phyloP scores from a whole-genome alignment of 1,140 invertebrate species.

The Melanaphis sacchari region DNA sequence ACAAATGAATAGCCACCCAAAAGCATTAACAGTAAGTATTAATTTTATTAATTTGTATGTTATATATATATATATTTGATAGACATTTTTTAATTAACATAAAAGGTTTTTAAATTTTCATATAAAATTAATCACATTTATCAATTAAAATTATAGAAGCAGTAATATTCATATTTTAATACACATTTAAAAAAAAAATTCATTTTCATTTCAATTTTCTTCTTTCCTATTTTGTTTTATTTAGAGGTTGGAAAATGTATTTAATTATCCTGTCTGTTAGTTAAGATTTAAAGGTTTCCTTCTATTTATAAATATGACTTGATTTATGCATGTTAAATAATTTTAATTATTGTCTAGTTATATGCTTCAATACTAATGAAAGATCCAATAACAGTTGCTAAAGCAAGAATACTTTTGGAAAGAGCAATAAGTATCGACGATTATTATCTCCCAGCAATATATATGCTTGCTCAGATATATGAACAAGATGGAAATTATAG shows the following conservation, averaged over 20 bases:
- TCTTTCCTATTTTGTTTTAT: not conserved
- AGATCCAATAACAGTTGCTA: conserved; percentile 71
- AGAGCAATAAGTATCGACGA: conserved; percentile 74
- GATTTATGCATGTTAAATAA: not conserved
- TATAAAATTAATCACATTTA: not conserved
- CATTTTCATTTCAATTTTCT: not conserved
- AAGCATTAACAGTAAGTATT: conserved; percentile 72
- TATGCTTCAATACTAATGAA: conserved; percentile 76
- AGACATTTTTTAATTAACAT: not conserved
- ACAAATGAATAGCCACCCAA: conserved; percentile 73
- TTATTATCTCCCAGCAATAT: conserved; percentile 73
- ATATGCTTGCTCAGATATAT: conserved; percentile 72
- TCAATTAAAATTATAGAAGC: not conserved
- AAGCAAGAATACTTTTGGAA: conserved; percentile 74
- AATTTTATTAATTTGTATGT: not conserved
- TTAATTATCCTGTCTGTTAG: not conserved
- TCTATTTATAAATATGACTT: not conserved
- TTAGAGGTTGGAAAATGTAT: not conserved
- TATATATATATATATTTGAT: not conserved
- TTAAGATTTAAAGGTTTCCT: not conserved
- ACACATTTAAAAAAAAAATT: not conserved
- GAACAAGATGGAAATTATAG: conserved; percentile 70
- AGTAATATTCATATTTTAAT: not conserved
- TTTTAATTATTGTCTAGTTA: conserved; percentile 66
- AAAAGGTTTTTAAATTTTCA: not conserved